phyloP scores from a whole-genome alignment of 1,140 invertebrate species.

The Drosophila orena region DNA sequence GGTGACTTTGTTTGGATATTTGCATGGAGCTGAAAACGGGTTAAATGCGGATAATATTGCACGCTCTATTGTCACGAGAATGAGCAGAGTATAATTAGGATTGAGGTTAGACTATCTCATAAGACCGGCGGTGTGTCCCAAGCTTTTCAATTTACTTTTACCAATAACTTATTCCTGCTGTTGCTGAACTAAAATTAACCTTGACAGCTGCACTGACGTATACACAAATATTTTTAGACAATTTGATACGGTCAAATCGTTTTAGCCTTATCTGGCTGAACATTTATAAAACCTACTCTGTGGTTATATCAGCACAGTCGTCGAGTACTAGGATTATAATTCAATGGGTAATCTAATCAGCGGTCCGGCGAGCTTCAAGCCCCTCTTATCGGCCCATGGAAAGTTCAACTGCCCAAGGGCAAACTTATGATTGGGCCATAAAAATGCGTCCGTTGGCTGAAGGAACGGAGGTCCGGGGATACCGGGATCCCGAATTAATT shows the following conservation, averaged over 20 bases:
- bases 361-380: neutral
- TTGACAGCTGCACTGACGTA: slow-evolving; percentile 34
- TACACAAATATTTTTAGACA: slow-evolving; percentile 34
- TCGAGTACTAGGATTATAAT: slow-evolving; percentile 46
- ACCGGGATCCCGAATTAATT: slow-evolving; percentile 37
- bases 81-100: neutral
- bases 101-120: too few relatives aligned
- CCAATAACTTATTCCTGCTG: too few relatives aligned
- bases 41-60: slow-evolving; percentile 32
- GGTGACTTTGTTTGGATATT: slow-evolving; percentile 49
- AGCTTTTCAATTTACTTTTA: too few relatives aligned
- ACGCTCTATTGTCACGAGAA: slow-evolving; percentile 7
- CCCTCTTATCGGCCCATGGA: slow-evolving; percentile 28
- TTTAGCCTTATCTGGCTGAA: slow-evolving; percentile 25
- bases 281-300: slow-evolving; percentile 8
- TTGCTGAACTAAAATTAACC: slow-evolving; percentile 17
- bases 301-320: slow-evolving; percentile 1
- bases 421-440: slow-evolving; percentile 29
- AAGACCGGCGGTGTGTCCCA: too few relatives aligned
- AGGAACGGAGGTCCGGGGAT: neutral
- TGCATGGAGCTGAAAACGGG: slow-evolving; percentile 36
- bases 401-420: slow-evolving; percentile 27
- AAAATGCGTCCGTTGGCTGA: slow-evolving; percentile 32
- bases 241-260: slow-evolving; percentile 7
- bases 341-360: slow-evolving; percentile 48